phyloP scores from a whole-genome alignment of 1,140 invertebrate species.

The Polyergus mexicanus region DNA sequence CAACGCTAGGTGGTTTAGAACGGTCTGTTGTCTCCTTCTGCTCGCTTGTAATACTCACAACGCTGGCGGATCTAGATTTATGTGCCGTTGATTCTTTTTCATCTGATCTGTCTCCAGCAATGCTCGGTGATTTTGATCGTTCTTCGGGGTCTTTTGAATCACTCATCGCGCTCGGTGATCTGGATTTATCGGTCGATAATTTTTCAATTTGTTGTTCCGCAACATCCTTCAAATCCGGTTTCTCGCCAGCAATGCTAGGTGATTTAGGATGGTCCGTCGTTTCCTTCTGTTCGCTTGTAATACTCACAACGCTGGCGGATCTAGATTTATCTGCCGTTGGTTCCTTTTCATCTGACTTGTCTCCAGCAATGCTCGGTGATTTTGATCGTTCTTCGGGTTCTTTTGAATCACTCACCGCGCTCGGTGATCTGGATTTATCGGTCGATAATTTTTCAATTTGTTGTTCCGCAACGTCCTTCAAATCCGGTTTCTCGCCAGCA shows the following conservation, averaged over 20 bases:
- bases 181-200: slow-evolving; percentile 38
- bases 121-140: slow-evolving; percentile 65
- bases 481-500: slow-evolving; percentile 49
- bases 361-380: slow-evolving; percentile 66
- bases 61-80: background rate
- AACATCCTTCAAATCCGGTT: slow-evolving; percentile 40
- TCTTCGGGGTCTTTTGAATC: background rate
- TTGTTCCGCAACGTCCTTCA: slow-evolving; percentile 41
- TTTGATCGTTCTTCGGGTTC: slow-evolving; percentile 31
- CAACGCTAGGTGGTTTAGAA: slow-evolving; percentile 58
- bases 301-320: slow-evolving; percentile 2
- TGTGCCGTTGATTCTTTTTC: slow-evolving; percentile 31
- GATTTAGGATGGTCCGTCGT: slow-evolving; percentile 33
- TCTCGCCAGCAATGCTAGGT: slow-evolving; percentile 60
- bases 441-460: slow-evolving; percentile 57
- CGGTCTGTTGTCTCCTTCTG: slow-evolving; percentile 19
- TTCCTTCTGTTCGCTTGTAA: slow-evolving; percentile 34
- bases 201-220: slow-evolving; percentile 55
- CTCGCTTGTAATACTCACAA: slow-evolving; percentile 1
- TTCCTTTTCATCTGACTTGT: slow-evolving; percentile 49
- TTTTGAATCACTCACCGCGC: too few species aligned
- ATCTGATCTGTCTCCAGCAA: slow-evolving; percentile 40
- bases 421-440: background rate
- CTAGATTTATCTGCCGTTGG: background rate
- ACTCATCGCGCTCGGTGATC: too few species aligned